Evolutionary conservation across 1,140 invertebrate genomes (phyloP).

Genomic region (Sesamia nonagrioides): DNA sequence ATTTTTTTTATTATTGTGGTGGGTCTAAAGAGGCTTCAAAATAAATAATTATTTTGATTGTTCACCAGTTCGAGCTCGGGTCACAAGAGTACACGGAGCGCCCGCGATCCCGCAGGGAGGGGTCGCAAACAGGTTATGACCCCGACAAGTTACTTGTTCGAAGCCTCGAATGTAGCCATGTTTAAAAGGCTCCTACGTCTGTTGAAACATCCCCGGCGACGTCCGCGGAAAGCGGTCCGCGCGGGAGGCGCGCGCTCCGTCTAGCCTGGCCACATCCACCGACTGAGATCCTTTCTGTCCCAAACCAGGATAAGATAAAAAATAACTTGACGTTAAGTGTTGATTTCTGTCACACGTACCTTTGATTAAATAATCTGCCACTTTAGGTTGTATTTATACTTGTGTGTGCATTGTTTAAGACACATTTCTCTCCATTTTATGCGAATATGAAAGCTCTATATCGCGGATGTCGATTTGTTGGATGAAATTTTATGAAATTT

Average conservation of each 20-base stretch:
- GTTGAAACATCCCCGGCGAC: conserved; percentile 56
- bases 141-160: conserved; percentile 85
- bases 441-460: conserved; percentile 22
- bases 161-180: conserved; percentile 76
- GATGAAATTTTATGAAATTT: conserved; percentile 27
- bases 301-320: conserved; percentile 84
- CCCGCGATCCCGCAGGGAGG: conserved; percentile 78
- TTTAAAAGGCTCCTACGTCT: conserved; percentile 65
- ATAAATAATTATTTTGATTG: conserved; percentile 63
- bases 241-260: conserved; percentile 59
- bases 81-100: conserved; percentile 75
- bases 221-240: conserved; percentile 11
- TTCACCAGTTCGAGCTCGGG: conserved; percentile 70
- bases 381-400: neutral
- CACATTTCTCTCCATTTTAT: neutral
- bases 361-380: conserved; percentile 49
- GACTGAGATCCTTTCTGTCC: conserved; percentile 80
- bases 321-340: conserved; percentile 77
- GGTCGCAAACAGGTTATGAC: conserved; percentile 87
- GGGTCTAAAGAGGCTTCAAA: conserved; percentile 39
- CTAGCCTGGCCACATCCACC: conserved; percentile 67
- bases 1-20: neutral
- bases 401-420: neutral
- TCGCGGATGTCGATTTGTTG: neutral
- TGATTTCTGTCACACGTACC: conserved; percentile 58